Evolutionary conservation across 2,113 vertebrate species (phyloP).

Genomic region (Crypturellus undulatus): DNA sequence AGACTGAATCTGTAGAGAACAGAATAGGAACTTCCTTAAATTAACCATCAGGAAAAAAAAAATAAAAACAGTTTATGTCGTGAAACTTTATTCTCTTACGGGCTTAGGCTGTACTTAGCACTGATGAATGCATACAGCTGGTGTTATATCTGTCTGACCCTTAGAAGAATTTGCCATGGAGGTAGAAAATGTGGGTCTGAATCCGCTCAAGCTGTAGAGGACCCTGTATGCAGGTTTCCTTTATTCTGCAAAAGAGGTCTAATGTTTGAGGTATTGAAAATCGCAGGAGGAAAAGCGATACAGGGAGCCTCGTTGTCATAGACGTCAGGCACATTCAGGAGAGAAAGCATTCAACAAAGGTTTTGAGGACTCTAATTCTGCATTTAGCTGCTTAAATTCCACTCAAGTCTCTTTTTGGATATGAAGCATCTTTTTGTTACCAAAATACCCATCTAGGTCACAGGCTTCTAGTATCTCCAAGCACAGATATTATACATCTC

Average conservation of each 20-base stretch:
- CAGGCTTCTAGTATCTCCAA: background rate
- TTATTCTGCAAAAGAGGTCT: background rate
- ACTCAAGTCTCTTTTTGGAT: background rate
- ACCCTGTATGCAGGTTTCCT: background rate
- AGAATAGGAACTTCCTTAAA: background rate
- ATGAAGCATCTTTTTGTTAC: background rate
- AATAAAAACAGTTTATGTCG: background rate
- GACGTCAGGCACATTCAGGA: background rate
- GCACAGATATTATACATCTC: background rate
- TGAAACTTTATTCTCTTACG: background rate
- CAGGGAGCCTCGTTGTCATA: background rate
- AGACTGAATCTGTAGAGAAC: background rate
- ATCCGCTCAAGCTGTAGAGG: background rate
- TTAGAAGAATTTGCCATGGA: background rate
- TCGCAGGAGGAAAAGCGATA: background rate
- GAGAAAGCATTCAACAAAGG: background rate
- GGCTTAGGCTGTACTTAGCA: background rate
- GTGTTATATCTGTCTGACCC: background rate
- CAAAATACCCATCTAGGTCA: background rate
- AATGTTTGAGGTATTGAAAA: background rate
- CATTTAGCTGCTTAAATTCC: background rate
- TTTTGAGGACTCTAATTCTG: background rate
- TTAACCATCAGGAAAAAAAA: background rate
- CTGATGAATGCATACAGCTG: background rate
- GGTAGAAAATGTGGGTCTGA: background rate